Evolutionary conservation across 1,140 invertebrate genomes (phyloP), one percentile per base, ranked within the genome.

Genomic region (Dendrolimus punctatus): DNA sequence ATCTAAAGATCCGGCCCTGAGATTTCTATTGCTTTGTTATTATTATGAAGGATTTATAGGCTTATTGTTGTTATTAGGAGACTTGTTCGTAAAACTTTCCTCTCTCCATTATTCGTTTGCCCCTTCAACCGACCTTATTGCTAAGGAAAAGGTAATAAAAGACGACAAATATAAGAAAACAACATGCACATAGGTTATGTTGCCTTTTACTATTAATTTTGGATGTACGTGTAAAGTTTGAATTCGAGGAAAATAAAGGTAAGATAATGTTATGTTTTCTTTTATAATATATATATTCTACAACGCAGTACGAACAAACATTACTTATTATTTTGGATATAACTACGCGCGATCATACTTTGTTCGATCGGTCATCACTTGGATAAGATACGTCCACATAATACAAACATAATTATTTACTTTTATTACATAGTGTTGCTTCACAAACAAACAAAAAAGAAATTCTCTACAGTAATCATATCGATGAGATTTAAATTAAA

Each of bases 161-260:
- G 46, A 56, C 39, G 52, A 61, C 46, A 55, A 68, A 69, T 64
- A 59, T 66, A 82, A 76, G 80, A 77, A 83, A 80, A 81, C 68
- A 72, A 78, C 72, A 73, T 61, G 60, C 59, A 62, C 47, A 72
- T 85, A 79, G 77, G 80, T 85, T 85, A 85, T 77, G 82, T 85
- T 83, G 79, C 73, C 80, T 85, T 85, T 85, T 85, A 85, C 82
- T 85, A 85, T 85, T 79, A 85, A 85, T 85, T 84, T 62, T 85
- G 80, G 79, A 85, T 85, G 79, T 84, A 82, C 76, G 80, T 85
- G 80, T 83, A 85, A 83, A 78, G 74, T 81, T 82, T 81, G 80
- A 83, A 78, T 80, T 85, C 74, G 73, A 85, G 76, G 79, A 83
- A 83, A 85, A 80, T 80, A 85, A 83, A 85, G 76, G 74, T 73